Evolutionary conservation across 2,113 vertebrate genomes (phyloP).

Genomic region (Dromas ardeola): DNA sequence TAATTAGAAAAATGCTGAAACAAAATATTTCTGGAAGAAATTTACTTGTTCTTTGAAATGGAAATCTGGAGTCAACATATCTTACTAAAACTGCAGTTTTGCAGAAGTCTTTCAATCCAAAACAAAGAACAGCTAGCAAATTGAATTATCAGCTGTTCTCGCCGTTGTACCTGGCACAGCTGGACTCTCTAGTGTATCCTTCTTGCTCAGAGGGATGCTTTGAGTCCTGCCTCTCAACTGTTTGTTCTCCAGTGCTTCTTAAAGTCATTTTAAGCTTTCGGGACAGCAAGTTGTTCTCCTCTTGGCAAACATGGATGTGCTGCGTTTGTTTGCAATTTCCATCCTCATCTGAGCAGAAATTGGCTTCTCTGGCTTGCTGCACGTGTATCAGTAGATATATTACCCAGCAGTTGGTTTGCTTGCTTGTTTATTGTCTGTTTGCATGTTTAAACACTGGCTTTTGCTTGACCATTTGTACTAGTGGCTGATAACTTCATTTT

Average conservation of each 20-base stretch:
- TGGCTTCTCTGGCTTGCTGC: not conserved
- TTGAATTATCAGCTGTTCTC: not conserved
- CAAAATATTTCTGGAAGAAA: not conserved
- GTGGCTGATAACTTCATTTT: not conserved
- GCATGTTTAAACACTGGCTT: not conserved
- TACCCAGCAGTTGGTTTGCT: not conserved
- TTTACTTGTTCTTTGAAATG: not conserved
- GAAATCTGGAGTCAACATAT: not conserved
- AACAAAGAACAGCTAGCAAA: not conserved
- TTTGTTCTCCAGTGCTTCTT: not conserved
- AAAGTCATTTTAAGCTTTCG: not conserved
- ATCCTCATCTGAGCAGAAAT: constrained; percentile 1
- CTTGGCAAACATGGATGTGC: not conserved
- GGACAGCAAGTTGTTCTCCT: not conserved
- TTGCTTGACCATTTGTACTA: not conserved
- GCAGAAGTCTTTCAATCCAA: not conserved
- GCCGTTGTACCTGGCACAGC: not conserved
- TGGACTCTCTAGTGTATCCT: not conserved
- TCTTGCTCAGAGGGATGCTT: not conserved
- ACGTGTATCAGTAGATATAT: not conserved
- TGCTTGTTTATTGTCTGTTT: not conserved
- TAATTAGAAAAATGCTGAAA: not conserved
- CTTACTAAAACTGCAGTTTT: not conserved
- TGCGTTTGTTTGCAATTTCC: constrained; percentile 27
- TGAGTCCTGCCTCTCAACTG: not conserved